These are phyloP conservation scores for Tetrao urogallus DNA, from an alignment of 2,113 vertebrate genomes.

Conservation along the genomic window DNA sequence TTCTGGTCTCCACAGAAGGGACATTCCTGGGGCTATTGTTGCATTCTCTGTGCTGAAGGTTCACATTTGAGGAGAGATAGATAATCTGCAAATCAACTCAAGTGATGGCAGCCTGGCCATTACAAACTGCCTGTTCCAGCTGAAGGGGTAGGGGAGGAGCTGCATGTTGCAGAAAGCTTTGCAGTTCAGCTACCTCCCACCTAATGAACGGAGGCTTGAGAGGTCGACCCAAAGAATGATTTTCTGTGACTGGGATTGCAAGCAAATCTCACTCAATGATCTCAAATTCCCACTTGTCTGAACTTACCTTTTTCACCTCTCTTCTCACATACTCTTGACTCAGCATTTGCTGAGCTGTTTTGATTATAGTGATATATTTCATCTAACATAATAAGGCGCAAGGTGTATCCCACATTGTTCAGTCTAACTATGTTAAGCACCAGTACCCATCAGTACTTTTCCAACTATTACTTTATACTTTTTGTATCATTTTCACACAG, in stretches of 20 bases:
- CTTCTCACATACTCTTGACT: too few species aligned
- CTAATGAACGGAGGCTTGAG: rapidly evolving
- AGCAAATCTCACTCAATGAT: neutral
- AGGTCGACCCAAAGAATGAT: rapidly evolving
- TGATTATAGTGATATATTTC: neutral
- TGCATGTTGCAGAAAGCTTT: too few species aligned
- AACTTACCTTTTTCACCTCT: neutral
- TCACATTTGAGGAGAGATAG: rapidly evolving
- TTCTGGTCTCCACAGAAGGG: too few species aligned
- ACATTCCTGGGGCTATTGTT: rapidly evolving
- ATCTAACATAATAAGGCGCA: rapidly evolving
- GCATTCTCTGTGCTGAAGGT: rapidly evolving
- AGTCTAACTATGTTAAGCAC: rapidly evolving
- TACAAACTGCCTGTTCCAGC: rapidly evolving
- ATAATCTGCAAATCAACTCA: rapidly evolving
- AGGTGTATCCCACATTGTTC: too few species aligned
- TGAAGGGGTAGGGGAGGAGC: neutral
- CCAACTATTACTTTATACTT: neutral
- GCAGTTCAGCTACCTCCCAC: neutral
- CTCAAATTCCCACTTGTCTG: too few species aligned
- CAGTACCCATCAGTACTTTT: rapidly evolving
- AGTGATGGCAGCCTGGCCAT: too few species aligned
- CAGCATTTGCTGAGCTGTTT: neutral
- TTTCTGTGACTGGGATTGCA: neutral
- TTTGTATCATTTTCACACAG: neutral